Evolutionary conservation across 2,113 vertebrate genomes (phyloP).

Genomic region (Hiodon alosoides): DNA sequence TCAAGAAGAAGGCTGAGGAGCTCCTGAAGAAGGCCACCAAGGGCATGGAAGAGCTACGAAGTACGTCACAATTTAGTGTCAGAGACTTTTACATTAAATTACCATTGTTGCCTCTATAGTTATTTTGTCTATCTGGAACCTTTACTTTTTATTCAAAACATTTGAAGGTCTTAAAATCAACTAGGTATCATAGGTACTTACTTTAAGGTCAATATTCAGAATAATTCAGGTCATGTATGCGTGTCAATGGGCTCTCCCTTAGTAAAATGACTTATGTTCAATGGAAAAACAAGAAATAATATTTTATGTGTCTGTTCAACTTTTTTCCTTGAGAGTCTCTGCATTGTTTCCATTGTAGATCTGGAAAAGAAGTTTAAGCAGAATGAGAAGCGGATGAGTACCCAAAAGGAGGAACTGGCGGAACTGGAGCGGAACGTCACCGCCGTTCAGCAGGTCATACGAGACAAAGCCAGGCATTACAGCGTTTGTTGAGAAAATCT

Average conservation of each 20-base stretch:
- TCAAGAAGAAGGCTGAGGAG: slow-evolving; percentile 61
- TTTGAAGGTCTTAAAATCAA: too few species aligned
- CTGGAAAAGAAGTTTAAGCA: slow-evolving; percentile 64
- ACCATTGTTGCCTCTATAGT: too few species aligned
- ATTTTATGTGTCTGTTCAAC: background rate
- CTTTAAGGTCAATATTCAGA: too few species aligned
- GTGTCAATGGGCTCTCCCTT: too few species aligned
- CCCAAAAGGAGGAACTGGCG: slow-evolving; percentile 57
- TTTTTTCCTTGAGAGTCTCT: background rate
- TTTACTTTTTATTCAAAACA: too few species aligned
- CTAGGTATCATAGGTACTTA: too few species aligned
- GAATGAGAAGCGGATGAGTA: slow-evolving; percentile 63
- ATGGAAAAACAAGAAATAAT: too few species aligned
- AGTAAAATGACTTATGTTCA: too few species aligned
- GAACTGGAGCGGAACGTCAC: slow-evolving; percentile 59
- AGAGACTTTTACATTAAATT: background rate
- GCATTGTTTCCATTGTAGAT: slow-evolving; percentile 45
- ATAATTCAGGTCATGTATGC: too few species aligned
- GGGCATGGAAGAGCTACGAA: slow-evolving; percentile 60
- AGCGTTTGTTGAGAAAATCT: slow-evolving; percentile 53
- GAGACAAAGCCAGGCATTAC: slow-evolving; percentile 51
- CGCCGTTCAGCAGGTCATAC: slow-evolving; percentile 55
- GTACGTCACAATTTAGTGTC: slow-evolving; percentile 47
- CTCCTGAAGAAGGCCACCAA: slow-evolving; percentile 64
- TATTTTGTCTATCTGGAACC: too few species aligned